phyloP scores from a whole-genome alignment of 2,888 invertebrate species.

The Ennomos erosarius region DNA sequence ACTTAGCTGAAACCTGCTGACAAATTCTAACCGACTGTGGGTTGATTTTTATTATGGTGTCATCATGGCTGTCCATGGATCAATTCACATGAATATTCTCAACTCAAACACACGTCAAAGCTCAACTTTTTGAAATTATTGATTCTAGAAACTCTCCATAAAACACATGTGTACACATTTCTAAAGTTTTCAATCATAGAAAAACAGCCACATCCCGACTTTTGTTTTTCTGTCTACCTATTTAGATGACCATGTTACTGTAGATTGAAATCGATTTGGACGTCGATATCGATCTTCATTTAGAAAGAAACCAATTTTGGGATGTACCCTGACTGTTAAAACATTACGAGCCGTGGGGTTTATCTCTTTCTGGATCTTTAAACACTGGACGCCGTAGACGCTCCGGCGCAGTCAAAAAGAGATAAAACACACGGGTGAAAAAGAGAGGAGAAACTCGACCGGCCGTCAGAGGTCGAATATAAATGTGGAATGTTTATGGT shows the following conservation, averaged over 20 bases:
- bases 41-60: no score
- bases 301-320: slow-evolving; percentile 39
- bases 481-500: slow-evolving; percentile 85
- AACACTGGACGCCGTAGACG: slow-evolving; percentile 76
- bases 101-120: no score
- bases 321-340: slow-evolving; percentile 72
- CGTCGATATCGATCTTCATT: slow-evolving; percentile 42
- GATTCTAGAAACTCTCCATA: no score
- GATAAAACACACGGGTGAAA: slow-evolving; percentile 55
- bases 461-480: slow-evolving; percentile 83
- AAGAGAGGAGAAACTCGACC: slow-evolving; percentile 57
- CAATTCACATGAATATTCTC: no score
- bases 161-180: no score
- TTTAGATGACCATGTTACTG: slow-evolving; percentile 26
- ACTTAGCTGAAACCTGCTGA: no score
- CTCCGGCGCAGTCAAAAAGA: slow-evolving; percentile 72
- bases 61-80: no score
- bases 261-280: slow-evolving; percentile 40
- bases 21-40: no score
- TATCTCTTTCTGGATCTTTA: slow-evolving; percentile 78
- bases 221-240: slow-evolving; percentile 8
- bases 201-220: neutral
- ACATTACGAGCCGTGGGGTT: slow-evolving; percentile 81
- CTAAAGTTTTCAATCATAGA: neutral
- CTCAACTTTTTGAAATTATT: no score